Evolutionary conservation across 2,113 vertebrate genomes (phyloP).

Genomic region (Meleagris gallopavo): DNA sequence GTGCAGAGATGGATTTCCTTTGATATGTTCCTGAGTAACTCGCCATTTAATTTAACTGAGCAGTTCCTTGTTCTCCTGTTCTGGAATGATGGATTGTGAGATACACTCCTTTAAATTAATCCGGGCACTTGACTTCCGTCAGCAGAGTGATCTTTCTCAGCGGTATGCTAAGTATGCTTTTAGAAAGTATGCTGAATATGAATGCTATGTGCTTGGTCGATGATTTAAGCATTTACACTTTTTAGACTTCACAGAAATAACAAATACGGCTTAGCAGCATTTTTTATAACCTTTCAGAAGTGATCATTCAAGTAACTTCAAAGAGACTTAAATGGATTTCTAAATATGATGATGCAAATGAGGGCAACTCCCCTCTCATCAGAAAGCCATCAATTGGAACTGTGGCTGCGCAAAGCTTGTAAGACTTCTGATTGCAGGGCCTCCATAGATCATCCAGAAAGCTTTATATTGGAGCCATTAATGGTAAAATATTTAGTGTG

Average conservation of each 20-base stretch:
- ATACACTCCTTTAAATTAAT: conserved; percentile 61
- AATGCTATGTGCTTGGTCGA: conserved; percentile 36
- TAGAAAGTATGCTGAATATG: conserved; percentile 58
- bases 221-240: conserved; percentile 66
- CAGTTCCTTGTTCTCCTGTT: conserved; percentile 50
- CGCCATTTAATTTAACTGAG: conserved; percentile 53
- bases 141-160: conserved; percentile 34
- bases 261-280: conserved; percentile 13
- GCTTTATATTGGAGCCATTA: conserved; percentile 47
- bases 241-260: conserved; percentile 19
- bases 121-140: conserved; percentile 45
- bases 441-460: conserved; percentile 29
- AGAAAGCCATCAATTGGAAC: conserved; percentile 16
- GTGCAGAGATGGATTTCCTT: conserved; percentile 46
- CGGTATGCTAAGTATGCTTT: conserved; percentile 59
- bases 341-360: conserved; percentile 12
- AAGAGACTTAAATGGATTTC: conserved; percentile 40
- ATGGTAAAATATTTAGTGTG: conserved; percentile 65
- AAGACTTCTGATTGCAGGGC: conserved; percentile 24
- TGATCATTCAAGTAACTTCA: conserved; percentile 31
- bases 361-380: conserved; percentile 29
- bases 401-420: not conserved
- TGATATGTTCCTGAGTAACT: conserved; percentile 65
- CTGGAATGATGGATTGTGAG: conserved; percentile 62
- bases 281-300: conserved; percentile 42